Evolutionary conservation across 2,113 vertebrate genomes (phyloP).

Genomic region (Abramis brama): DNA sequence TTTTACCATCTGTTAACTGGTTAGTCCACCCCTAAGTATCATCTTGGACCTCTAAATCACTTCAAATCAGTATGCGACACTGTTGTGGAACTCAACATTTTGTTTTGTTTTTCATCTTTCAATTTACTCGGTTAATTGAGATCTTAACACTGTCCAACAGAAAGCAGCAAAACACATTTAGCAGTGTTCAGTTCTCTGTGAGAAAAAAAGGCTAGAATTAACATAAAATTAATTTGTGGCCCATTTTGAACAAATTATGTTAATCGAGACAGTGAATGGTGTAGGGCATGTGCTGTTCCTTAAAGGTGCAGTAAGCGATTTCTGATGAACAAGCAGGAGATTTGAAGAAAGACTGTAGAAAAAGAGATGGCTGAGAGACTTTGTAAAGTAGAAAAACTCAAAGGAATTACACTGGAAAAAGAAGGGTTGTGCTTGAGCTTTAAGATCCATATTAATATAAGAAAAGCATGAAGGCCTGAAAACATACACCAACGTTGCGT

Average conservation of each 20-base stretch:
- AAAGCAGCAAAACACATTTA: slow-evolving; percentile 53
- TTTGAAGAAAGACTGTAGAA: no score
- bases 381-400: no score
- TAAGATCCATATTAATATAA: no score
- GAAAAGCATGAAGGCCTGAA: no score
- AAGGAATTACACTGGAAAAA: no score
- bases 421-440: no score
- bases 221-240: not conserved
- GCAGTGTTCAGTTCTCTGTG: not conserved
- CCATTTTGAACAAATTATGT: not conserved
- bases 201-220: not conserved
- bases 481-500: no score
- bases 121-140: slow-evolving; percentile 65
- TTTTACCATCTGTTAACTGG: slow-evolving; percentile 13
- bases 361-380: no score
- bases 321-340: no score
- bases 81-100: slow-evolving; percentile 39
- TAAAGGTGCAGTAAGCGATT: not conserved
- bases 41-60: slow-evolving; percentile 36
- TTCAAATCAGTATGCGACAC: slow-evolving; percentile 52
- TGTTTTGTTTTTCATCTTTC: slow-evolving; percentile 31
- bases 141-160: slow-evolving; percentile 60
- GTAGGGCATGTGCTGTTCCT: not conserved
- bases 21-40: slow-evolving; percentile 32
- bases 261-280: not conserved